Percentiles rank a stretch among this genome's conserved stretches.
Conservation (phyloP, 2,113 vertebrate genomes). For the Panurus biarmicus region DNA sequence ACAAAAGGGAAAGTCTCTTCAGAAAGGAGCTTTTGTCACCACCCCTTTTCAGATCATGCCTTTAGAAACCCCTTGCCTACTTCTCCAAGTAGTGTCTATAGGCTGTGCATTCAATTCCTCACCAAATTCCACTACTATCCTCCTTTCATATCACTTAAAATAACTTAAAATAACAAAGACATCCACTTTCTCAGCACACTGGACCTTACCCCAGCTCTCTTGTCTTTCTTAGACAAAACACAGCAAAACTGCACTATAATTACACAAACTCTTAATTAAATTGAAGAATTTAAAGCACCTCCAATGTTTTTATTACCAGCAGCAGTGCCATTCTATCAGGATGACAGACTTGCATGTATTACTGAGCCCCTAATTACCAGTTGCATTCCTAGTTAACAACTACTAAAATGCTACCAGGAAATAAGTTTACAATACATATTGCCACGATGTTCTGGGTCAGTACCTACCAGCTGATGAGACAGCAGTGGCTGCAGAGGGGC, state of each 20-base stretch:
- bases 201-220: conserved; percentile 18
- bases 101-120: neutral
- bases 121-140: neutral
- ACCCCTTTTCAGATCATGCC: neutral
- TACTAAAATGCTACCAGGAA: conserved; percentile 25
- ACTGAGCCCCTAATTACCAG: conserved; percentile 64
- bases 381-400: conserved; percentile 48
- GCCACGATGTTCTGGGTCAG: neutral
- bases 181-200: neutral
- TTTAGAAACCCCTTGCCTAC: neutral
- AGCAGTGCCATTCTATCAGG: conserved; percentile 62
- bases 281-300: conserved; percentile 41
- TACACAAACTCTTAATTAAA: conserved; percentile 69
- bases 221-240: conserved; percentile 35
- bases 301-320: conserved; percentile 49
- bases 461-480: neutral
- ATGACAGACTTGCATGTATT: conserved; percentile 58
- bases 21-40: neutral
- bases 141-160: neutral
- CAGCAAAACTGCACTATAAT: conserved; percentile 41
- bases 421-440: conserved; percentile 15
- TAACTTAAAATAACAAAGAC: neutral
- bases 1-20: neutral
- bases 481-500: neutral
- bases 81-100: neutral